Conservation (phyloP, 2,888 invertebrate genomes). For the Stictocephala bisonia region DNA sequence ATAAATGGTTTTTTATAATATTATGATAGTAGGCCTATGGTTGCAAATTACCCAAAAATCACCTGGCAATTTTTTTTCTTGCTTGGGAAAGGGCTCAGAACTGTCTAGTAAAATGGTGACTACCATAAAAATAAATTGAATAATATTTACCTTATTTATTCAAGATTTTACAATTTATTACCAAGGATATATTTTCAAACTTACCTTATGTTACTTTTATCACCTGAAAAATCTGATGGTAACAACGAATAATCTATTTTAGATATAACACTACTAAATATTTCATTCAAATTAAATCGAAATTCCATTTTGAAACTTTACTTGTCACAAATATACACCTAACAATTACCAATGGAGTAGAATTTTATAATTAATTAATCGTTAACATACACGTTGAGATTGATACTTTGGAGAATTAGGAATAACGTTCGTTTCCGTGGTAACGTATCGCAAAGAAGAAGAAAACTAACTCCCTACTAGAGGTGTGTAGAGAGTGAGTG, state of each 20-base stretch:
- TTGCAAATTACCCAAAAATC: neutral
- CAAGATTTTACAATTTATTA: neutral
- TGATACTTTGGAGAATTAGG: no score
- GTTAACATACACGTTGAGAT: no score
- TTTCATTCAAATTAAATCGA: constrained; percentile 54
- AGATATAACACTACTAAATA: constrained; percentile 52
- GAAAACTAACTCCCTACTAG: no score
- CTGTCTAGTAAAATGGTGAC: neutral
- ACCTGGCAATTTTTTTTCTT: neutral
- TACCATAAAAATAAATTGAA: neutral
- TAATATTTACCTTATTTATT: neutral
- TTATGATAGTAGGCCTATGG: neutral
- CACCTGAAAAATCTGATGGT: constrained; percentile 53
- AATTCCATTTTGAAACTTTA: constrained; percentile 55
- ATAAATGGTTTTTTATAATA: no score
- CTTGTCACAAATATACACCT: neutral
- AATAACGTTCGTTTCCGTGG: no score
- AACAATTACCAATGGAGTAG: no score
- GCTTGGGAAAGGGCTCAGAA: neutral
- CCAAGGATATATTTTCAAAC: constrained; percentile 1
- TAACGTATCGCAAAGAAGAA: no score
- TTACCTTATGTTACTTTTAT: constrained; percentile 51
- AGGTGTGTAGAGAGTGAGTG: no score
- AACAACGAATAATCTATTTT: constrained; percentile 53
- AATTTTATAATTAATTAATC: no score